A percentile compares a stretch with the other conserved stretches of the same genome.
phyloP scores from a whole-genome alignment of 2,888 invertebrate species.

The Macaria liturata region DNA sequence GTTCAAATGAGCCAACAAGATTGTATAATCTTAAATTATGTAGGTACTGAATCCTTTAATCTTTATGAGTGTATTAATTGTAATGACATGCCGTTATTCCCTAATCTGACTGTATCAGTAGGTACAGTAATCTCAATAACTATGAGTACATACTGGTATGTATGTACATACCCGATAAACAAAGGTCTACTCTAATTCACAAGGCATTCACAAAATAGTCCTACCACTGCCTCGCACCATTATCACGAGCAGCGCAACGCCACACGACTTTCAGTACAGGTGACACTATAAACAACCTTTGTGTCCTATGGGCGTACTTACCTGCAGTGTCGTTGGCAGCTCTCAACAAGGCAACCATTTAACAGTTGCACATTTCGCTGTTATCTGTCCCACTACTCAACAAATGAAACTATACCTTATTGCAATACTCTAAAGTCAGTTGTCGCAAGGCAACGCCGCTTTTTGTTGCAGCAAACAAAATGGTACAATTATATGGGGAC shows the following conservation, averaged over 20 bases:
- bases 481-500: conserved; percentile 30
- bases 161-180: too few species aligned
- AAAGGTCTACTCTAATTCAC: too few species aligned
- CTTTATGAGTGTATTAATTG: too few species aligned
- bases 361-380: conserved; percentile 40
- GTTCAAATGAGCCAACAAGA: too few species aligned
- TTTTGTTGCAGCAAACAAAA: conserved; percentile 23
- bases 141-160: too few species aligned
- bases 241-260: too few species aligned
- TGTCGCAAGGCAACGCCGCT: conserved; percentile 3
- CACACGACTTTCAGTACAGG: conserved; percentile 30
- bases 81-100: too few species aligned
- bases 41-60: too few species aligned
- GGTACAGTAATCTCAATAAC: too few species aligned
- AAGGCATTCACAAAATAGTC: too few species aligned
- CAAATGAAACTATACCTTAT: conserved; percentile 22
- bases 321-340: conserved; percentile 44
- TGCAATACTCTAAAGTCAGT: conserved; percentile 11
- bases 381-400: conserved; percentile 19
- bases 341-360: conserved; percentile 41
- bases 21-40: too few species aligned
- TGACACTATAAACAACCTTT: conserved; percentile 32
- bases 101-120: too few species aligned
- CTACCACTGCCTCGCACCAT: neutral
- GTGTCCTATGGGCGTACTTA: conserved; percentile 46